Percentiles rank a stretch among this genome's conserved stretches.
These are phyloP conservation scores for Dolichoris vasculosae DNA, from an alignment of 1,140 invertebrate species.

Conservation along the genomic window DNA sequence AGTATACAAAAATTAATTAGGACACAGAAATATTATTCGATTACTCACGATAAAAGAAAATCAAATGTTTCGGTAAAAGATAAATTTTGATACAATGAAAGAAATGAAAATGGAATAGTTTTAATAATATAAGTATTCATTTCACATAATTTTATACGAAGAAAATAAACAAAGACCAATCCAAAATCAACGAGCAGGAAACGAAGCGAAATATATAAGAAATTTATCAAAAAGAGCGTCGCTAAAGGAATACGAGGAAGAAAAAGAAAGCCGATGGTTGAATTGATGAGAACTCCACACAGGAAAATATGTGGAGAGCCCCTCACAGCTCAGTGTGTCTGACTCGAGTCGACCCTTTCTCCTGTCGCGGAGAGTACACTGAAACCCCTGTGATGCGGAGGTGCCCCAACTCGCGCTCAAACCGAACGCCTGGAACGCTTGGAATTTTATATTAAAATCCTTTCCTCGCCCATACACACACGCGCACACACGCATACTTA, in stretches of 20 bases:
- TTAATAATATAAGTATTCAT: background rate
- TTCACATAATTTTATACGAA: conserved; percentile 1
- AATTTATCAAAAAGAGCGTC: background rate
- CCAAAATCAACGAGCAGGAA: background rate
- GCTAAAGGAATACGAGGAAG: conserved; percentile 14
- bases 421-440: conserved; percentile 51
- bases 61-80: background rate
- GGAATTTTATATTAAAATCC: conserved; percentile 66
- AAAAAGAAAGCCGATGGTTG: conserved; percentile 54
- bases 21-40: background rate
- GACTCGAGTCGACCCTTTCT: conserved; percentile 27
- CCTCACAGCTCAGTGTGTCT: conserved; percentile 24
- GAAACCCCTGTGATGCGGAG: background rate
- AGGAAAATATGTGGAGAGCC: conserved; percentile 32
- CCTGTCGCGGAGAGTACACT: conserved; percentile 6
- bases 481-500: no score
- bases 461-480: conserved; percentile 45
- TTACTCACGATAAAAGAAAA: background rate
- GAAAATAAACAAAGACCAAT: background rate
- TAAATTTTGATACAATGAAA: no score
- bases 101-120: conserved; percentile 17
- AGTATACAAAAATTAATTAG: background rate
- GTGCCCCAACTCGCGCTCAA: background rate
- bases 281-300: conserved; percentile 47
- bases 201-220: background rate